Base-by-base conservation (phyloP, 2,888 invertebrate species). In the Amphiduros pacificus region DNA sequence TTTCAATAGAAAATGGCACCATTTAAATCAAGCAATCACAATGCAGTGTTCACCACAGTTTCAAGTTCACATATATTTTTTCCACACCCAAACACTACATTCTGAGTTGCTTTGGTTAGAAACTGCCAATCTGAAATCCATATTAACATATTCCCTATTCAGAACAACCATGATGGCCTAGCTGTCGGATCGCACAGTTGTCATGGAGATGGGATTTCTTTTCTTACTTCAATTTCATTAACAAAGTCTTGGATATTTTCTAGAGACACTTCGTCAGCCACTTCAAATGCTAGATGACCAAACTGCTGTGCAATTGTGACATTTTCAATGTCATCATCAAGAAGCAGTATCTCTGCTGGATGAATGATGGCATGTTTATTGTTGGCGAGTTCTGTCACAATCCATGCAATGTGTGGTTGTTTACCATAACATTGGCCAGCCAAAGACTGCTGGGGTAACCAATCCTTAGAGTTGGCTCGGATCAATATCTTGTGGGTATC, bases 271-370 rank as follows among this genome's bases (percentile, higher is more conserved):
- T 69, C 67, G 2, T 74, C 72, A 22, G 63, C 56, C 0, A 77
- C 73, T 9, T 69, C 68, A 60, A 74, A 73, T 0, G 74, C 74
- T 60, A 67, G 67, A 58, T 78, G 78, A 27, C 73, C 73, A 63
- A 77, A 77, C 59, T 73, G 67, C n/a, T 69, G 55, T 1, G 78
- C 78, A 44, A 71, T 71, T n/a, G 71, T 65, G 5, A 74, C 67
- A 55, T 78, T 78, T 57, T 73, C 72, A 26, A 51, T 62, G 55
- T 76, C 76, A 64, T 78, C 78, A 64, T 77, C 76, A 55, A 78
- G 66, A 24, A 78, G 67, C 41, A 77, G 66, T 27, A 77, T 71
- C 62, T 76, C 73, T 2, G 71, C 62, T 24, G 74, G 71, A 31
- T 73, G 71, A 41, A 76, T 71, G 58, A 75, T 70, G 4, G 71